Evolutionary conservation across 1,140 invertebrate species (phyloP).

Genomic region (Drosophila subobscura): DNA sequence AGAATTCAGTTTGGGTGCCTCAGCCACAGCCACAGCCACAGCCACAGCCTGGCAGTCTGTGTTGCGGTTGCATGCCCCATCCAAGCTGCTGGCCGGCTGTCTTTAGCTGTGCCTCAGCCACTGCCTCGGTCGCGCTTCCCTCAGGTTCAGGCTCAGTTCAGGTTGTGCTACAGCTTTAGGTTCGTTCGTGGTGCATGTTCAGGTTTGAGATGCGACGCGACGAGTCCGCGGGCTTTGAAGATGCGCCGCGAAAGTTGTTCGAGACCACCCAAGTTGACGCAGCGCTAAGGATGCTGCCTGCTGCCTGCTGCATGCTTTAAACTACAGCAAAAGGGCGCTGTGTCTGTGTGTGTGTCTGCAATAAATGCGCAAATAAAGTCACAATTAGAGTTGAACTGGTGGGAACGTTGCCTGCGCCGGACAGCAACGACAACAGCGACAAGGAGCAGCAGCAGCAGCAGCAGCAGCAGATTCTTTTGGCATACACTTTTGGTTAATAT

Average conservation of each 20-base stretch:
- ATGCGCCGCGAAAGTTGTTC: conserved; percentile 81
- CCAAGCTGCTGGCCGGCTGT: conserved; percentile 24
- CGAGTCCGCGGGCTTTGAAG: conserved; percentile 71
- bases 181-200: conserved; percentile 71
- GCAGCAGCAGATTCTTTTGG: conserved; percentile 43
- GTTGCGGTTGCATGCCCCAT: conserved; percentile 64
- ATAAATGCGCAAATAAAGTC: conserved; percentile 83
- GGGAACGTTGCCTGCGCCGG: conserved; percentile 48
- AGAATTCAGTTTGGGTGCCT: conserved; percentile 80
- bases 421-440: conserved; percentile 12
- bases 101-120: not conserved
- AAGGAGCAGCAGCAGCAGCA: conserved; percentile 1
- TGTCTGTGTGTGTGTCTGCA: conserved; percentile 42
- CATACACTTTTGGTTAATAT: conserved; percentile 70
- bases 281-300: conserved; percentile 42
- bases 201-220: conserved; percentile 65
- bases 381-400: conserved; percentile 82
- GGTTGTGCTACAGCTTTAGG: conserved; percentile 51
- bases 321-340: conserved; percentile 60
- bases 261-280: conserved; percentile 82
- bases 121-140: conserved; percentile 21
- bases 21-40: conserved; percentile 9
- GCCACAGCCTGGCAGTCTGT: conserved; percentile 37
- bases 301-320: conserved; percentile 44
- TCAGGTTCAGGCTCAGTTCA: conserved; percentile 30